Conservation (phyloP, 2,888 invertebrate genomes). For the Drosophila nigritarsus region DNA sequence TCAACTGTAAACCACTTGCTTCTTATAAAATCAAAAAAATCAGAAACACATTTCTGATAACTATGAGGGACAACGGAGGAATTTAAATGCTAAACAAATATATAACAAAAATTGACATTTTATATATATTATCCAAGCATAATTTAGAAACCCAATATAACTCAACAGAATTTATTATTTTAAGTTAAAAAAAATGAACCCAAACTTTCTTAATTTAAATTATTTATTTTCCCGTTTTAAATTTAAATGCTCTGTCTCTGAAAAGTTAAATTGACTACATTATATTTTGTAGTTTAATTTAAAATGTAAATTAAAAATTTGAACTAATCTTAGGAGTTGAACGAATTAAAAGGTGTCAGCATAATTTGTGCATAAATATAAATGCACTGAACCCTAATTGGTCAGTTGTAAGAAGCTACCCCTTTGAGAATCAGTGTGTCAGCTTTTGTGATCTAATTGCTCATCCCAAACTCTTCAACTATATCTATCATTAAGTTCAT, state of each 20-base stretch:
- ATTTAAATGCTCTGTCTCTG: not conserved
- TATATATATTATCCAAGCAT: not conserved
- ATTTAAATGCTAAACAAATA: not conserved
- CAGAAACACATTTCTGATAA: not conserved
- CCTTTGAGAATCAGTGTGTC: not conserved
- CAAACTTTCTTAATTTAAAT: not conserved
- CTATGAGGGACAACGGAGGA: not conserved
- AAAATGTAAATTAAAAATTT: not conserved
- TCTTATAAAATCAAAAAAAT: not conserved
- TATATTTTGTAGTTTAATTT: not conserved
- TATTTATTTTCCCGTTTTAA: not conserved
- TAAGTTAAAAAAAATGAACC: not conserved
- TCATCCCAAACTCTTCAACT: not conserved
- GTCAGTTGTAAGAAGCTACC: not conserved
- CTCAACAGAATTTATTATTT: not conserved
- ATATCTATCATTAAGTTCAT: constrained; percentile 11
- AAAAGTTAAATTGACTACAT: not conserved
- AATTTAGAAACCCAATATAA: not conserved
- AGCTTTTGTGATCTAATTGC: not conserved
- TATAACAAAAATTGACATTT: not conserved
- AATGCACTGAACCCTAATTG: not conserved
- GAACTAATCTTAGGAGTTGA: not conserved
- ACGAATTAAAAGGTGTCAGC: not conserved
- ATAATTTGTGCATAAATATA: not conserved
- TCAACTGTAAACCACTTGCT: not conserved